A percentile compares a stretch with the other conserved stretches of the same genome.
Conservation (phyloP, 1,140 invertebrate species). For the Penaeus chinensis region DNA sequence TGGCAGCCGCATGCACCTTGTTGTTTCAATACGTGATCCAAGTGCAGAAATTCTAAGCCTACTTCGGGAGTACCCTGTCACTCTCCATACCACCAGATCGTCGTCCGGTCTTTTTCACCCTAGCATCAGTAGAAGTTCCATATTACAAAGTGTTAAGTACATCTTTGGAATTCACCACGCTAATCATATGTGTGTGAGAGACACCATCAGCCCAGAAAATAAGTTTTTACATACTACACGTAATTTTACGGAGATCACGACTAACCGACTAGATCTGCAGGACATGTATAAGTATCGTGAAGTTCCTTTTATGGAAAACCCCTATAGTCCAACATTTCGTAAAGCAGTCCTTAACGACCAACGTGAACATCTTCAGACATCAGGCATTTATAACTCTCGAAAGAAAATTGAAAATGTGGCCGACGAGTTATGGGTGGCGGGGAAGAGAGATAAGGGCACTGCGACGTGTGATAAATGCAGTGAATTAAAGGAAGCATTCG, state of each 20-base stretch:
- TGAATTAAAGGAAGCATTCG: constrained; percentile 19
- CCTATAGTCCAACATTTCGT: constrained; percentile 30
- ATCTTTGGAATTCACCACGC: not conserved
- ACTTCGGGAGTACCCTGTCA: constrained; percentile 24
- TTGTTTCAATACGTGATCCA: constrained; percentile 8
- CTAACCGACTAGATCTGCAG: not conserved
- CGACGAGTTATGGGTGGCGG: not conserved
- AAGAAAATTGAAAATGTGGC: not conserved
- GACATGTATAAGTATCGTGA: constrained; percentile 5
- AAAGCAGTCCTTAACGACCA: constrained; percentile 19
- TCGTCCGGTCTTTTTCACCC: not conserved
- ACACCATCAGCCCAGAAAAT: not conserved
- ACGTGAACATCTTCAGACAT: not conserved
- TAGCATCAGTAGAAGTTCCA: not conserved
- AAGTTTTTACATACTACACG: constrained; percentile 7
- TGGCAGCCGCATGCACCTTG: constrained; percentile 26
- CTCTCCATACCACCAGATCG: not conserved
- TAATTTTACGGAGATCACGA: not conserved
- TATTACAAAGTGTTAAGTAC: not conserved
- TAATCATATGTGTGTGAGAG: constrained; percentile 22
- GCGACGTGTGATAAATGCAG: not conserved
- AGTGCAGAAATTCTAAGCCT: not conserved
- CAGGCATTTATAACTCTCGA: no score
- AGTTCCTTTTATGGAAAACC: constrained; percentile 17
- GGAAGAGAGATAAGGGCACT: not conserved